Conservation (phyloP, 2,797 vertebrate species). For the Siniperca scherzeri region DNA sequence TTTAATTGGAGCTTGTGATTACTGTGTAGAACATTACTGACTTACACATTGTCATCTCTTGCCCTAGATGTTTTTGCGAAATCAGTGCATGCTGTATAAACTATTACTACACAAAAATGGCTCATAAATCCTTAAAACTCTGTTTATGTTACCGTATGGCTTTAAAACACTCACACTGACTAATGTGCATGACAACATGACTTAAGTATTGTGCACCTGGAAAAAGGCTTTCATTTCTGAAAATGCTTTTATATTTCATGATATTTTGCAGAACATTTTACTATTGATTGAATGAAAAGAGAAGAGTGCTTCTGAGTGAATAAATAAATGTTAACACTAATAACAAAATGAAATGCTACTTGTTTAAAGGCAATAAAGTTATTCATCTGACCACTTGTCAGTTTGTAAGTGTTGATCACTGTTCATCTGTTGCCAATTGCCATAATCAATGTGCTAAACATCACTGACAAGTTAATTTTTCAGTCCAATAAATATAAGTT, state of each 20-base stretch:
- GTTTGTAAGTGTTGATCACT: neutral
- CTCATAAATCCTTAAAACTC: conserved; percentile 22
- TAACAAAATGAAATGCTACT: conserved; percentile 63
- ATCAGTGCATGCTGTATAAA: conserved; percentile 71
- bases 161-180: conserved; percentile 71
- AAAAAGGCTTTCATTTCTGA: conserved; percentile 28
- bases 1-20: neutral
- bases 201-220: conserved; percentile 36
- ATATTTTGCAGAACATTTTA: conserved; percentile 61
- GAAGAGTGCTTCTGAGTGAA: conserved; percentile 37
- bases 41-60: conserved; percentile 42
- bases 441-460: neutral
- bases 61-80: conserved; percentile 44
- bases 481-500: neutral
- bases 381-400: conserved; percentile 46
- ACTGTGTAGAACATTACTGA: conserved; percentile 16
- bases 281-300: conserved; percentile 40
- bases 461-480: neutral
- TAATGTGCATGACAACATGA: conserved; percentile 70
- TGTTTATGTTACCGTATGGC: conserved; percentile 46
- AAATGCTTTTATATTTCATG: conserved; percentile 50
- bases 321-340: conserved; percentile 62
- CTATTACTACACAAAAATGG: conserved; percentile 32
- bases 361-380: conserved; percentile 78
- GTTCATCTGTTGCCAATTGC: neutral